Conservation (phyloP, 2,797 vertebrate genomes). For the Alcedo quadribrachys region DNA sequence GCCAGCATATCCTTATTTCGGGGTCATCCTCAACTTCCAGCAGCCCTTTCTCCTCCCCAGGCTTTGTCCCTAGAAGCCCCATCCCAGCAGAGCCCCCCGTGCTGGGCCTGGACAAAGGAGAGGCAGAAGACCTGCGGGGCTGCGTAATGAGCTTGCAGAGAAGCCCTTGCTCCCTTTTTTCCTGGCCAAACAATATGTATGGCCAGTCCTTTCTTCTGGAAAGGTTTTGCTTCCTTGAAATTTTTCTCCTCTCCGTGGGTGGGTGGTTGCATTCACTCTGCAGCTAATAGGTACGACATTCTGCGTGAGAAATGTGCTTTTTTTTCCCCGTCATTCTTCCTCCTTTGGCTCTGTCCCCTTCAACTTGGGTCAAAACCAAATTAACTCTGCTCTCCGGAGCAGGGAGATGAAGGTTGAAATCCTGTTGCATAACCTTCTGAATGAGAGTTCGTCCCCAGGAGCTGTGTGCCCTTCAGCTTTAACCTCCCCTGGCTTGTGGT, state of each 20-base stretch:
- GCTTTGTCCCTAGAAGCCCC: constrained; percentile 22
- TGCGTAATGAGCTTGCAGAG: background rate
- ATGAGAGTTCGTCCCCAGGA: background rate
- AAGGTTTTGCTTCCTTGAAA: constrained; percentile 5
- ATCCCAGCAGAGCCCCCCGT: background rate
- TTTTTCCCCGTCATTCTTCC: background rate
- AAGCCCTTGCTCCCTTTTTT: background rate
- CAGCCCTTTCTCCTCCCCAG: background rate
- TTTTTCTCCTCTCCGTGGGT: background rate
- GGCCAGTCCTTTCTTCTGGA: background rate
- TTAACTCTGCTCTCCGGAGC: constrained; percentile 28
- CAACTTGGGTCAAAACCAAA: background rate
- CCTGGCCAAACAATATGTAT: background rate
- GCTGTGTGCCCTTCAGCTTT: background rate
- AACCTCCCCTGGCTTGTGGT: background rate
- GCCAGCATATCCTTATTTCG: background rate
- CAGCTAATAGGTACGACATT: background rate
- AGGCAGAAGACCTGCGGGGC: background rate
- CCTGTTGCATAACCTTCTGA: background rate
- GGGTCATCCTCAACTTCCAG: background rate
- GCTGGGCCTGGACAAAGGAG: background rate
- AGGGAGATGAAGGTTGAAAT: background rate
- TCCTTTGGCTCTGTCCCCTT: constrained; percentile 22
- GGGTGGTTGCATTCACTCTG: constrained; percentile 11
- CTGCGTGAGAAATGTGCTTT: background rate